phyloP scores from a whole-genome alignment of 2,113 vertebrate genomes.

The Aspiorhynchus laticeps region DNA sequence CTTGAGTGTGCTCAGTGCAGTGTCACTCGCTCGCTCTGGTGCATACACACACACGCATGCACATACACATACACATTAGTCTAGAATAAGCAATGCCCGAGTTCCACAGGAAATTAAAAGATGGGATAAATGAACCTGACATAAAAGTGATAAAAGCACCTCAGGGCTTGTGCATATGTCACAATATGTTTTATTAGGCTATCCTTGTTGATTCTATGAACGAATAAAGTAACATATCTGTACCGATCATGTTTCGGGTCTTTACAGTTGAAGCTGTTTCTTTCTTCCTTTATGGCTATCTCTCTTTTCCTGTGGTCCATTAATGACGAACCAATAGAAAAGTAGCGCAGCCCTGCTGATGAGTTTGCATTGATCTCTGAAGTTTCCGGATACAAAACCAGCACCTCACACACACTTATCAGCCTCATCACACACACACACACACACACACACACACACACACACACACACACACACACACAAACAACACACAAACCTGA shows the following conservation, averaged over 20 bases:
- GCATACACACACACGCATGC: constrained; percentile 1
- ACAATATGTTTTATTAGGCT: neutral
- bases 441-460: too few species aligned
- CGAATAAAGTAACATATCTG: neutral
- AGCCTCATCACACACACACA: constrained; percentile 1
- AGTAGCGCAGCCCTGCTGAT: constrained; percentile 7
- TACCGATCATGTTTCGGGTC: neutral
- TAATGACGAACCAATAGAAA: constrained; percentile 37
- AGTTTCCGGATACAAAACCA: constrained; percentile 17
- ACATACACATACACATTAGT: constrained; percentile 18
- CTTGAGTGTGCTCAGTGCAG: constrained; percentile 62
- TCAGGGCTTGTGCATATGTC: neutral
- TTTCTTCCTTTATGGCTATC: neutral
- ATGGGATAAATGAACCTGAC: neutral
- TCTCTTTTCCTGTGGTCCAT: neutral
- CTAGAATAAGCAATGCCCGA: constrained; percentile 17
- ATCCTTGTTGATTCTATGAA: neutral
- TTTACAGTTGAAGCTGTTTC: neutral
- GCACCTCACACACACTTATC: neutral
- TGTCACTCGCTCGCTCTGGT: constrained; percentile 57
- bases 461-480: too few species aligned
- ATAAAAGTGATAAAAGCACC: neutral
- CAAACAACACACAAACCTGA: too few species aligned
- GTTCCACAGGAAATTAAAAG: constrained; percentile 49
- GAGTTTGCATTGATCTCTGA: neutral